phyloP scores from a whole-genome alignment of 2,113 vertebrate genomes.

The Herpetotheres cachinnans region DNA sequence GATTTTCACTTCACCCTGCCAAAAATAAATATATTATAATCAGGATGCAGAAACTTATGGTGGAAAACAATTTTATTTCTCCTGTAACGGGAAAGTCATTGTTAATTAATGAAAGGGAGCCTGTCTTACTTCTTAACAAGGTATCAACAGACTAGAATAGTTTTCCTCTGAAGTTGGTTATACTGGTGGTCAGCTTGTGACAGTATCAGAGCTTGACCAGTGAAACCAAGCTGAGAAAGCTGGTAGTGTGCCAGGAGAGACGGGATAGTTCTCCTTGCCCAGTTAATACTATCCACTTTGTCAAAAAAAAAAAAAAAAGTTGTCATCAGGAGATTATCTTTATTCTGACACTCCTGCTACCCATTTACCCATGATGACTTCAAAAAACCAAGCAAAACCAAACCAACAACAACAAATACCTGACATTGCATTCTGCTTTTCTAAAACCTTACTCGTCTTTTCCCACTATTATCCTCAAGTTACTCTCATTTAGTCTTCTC shows the following conservation, averaged over 20 bases:
- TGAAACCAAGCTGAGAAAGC: not conserved
- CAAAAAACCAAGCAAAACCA: not conserved
- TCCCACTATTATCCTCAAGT: not conserved
- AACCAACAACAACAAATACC: not conserved
- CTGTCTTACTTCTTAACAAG: not conserved
- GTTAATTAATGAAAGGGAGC: not conserved
- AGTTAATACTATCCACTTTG: not conserved
- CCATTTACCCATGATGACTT: not conserved
- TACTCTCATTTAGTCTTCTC: not conserved
- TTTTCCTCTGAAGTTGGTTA: not conserved
- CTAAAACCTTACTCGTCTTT: not conserved
- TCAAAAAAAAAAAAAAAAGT: not conserved
- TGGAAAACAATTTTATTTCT: not conserved
- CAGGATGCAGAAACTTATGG: not conserved
- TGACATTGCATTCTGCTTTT: not conserved
- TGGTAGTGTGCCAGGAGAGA: not conserved
- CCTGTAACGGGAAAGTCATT: not conserved
- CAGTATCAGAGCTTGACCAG: not conserved
- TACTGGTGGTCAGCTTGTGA: not conserved
- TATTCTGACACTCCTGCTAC: not conserved
- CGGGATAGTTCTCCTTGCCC: not conserved
- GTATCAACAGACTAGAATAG: not conserved
- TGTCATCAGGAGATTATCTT: not conserved
- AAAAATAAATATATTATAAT: conserved; percentile 33
- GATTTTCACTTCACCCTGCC: conserved; percentile 39